Conservation (phyloP, 2,797 vertebrate genomes). For the Takifugu rubripes region DNA sequence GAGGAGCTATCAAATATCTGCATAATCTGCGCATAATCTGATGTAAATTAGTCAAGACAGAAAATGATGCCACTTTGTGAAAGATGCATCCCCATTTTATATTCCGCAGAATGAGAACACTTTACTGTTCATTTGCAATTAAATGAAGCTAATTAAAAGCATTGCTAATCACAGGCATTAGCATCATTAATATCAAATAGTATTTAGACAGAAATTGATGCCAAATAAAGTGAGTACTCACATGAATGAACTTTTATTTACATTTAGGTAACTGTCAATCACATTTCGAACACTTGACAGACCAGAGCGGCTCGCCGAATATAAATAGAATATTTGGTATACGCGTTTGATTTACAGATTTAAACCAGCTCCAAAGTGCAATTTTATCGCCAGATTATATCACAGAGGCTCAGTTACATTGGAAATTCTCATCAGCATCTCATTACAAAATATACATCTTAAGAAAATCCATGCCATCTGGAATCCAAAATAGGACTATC, state of each 20-base stretch:
- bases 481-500: conserved; percentile 7
- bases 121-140: conserved; percentile 32
- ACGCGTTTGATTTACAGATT: conserved; percentile 36
- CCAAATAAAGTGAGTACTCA: conserved; percentile 35
- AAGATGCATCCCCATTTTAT: conserved; percentile 25
- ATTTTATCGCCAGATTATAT: conserved; percentile 21
- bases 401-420: conserved; percentile 26
- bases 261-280: conserved; percentile 25
- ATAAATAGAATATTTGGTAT: conserved; percentile 38
- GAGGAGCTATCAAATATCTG: conserved; percentile 5
- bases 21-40: conserved; percentile 8
- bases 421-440: conserved; percentile 27
- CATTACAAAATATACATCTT: conserved; percentile 33
- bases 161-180: conserved; percentile 36
- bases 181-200: conserved; percentile 36
- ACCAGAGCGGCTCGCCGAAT: conserved; percentile 22
- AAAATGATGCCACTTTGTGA: conserved; percentile 9
- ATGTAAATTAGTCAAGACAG: conserved; percentile 12
- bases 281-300: conserved; percentile 25
- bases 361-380: conserved; percentile 31
- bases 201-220: conserved; percentile 33
- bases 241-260: conserved; percentile 25
- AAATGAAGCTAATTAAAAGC: conserved; percentile 42
- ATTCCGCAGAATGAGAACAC: conserved; percentile 14
- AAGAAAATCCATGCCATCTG: background rate